Conservation (phyloP, 2,888 invertebrate species). For the Sicus ferrugineus region DNA sequence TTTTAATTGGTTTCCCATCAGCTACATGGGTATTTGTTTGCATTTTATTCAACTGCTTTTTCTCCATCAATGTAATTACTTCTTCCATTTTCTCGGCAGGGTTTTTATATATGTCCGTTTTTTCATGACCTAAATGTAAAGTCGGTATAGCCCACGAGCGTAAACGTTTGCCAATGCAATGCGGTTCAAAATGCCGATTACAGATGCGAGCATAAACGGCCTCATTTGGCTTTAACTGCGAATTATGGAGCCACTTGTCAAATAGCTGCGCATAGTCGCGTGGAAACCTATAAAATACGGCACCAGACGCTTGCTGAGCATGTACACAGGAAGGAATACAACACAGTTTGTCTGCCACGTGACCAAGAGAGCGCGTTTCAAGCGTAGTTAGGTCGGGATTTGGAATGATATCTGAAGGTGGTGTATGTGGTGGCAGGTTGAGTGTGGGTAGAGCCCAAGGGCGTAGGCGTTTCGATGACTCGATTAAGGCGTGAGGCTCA, state of each 20-base stretch:
- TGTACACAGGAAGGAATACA: slow-evolving; percentile 34
- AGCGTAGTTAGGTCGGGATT: slow-evolving; percentile 21
- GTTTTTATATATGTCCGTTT: slow-evolving; percentile 35
- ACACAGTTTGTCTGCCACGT: slow-evolving; percentile 40
- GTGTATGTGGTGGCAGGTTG: slow-evolving; percentile 40
- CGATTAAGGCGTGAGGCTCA: slow-evolving; percentile 43
- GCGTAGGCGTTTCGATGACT: slow-evolving; percentile 41
- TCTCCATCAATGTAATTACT: neutral
- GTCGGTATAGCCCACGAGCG: slow-evolving; percentile 35
- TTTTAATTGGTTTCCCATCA: neutral
- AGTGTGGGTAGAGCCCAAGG: slow-evolving; percentile 52
- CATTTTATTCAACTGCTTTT: neutral
- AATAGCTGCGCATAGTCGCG: slow-evolving; percentile 22
- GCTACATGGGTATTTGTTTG: neutral
- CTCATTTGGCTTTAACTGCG: slow-evolving; percentile 24
- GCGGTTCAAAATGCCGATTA: slow-evolving; percentile 36
- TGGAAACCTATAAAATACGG: slow-evolving; percentile 33
- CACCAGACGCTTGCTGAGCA: slow-evolving; percentile 15
- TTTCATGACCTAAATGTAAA: slow-evolving; percentile 31
- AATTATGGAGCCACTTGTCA: slow-evolving; percentile 46
- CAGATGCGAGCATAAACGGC: slow-evolving; percentile 37
- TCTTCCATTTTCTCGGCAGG: slow-evolving; percentile 16
- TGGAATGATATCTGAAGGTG: slow-evolving; percentile 14
- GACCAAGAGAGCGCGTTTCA: slow-evolving; percentile 30
- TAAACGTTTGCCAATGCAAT: slow-evolving; percentile 31